These are phyloP conservation scores for Vanacampus margaritifer DNA, from an alignment of 2,113 vertebrate genomes.

Conservation along the genomic window DNA sequence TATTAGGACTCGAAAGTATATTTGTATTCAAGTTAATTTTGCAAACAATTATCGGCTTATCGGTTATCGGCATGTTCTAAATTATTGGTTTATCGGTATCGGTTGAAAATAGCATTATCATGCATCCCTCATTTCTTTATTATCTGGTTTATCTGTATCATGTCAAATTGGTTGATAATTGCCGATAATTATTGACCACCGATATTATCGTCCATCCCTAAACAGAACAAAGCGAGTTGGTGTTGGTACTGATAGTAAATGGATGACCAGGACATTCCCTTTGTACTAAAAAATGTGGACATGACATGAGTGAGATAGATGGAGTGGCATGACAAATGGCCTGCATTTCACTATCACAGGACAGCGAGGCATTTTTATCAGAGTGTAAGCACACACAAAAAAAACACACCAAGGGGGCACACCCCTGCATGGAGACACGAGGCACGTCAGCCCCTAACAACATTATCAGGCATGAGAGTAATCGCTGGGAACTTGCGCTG, in stretches of 20 bases:
- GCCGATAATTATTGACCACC: too few species aligned
- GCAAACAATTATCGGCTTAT: too few species aligned
- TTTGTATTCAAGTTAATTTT: too few species aligned
- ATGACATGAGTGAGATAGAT: neutral
- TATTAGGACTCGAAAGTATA: too few species aligned
- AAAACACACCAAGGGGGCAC: conserved; percentile 11
- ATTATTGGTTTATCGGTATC: too few species aligned
- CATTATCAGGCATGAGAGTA: conserved; percentile 27
- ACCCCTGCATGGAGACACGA: conserved; percentile 30
- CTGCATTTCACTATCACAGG: conserved; percentile 28
- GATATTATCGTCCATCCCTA: too few species aligned
- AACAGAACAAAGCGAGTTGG: neutral
- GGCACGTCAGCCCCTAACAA: conserved; percentile 27
- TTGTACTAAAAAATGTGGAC: neutral
- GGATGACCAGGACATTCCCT: neutral
- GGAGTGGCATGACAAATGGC: conserved; percentile 21
- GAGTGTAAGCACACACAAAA: conserved; percentile 26
- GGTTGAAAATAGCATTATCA: too few species aligned
- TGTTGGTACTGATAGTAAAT: neutral
- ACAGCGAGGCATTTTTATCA: conserved; percentile 33
- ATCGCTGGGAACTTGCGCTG: conserved; percentile 30
- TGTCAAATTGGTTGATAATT: too few species aligned
- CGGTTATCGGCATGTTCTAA: too few species aligned
- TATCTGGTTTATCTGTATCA: too few species aligned
- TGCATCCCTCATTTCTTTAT: too few species aligned